Evolutionary conservation across 2,113 vertebrate genomes (phyloP), one percentile per base, ranked within the genome.

Genomic region (Apaloderma vittatum): DNA sequence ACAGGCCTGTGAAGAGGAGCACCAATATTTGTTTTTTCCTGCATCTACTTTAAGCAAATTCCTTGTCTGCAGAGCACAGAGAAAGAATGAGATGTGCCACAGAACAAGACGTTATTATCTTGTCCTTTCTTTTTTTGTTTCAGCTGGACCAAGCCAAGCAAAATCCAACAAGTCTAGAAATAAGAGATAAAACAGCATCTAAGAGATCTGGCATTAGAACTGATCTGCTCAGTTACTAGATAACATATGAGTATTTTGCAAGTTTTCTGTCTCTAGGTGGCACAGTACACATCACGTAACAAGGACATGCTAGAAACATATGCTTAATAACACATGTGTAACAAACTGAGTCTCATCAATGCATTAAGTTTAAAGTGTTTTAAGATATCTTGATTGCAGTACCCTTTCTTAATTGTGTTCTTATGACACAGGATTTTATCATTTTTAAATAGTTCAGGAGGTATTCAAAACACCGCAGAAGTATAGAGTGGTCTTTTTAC

Each of bases 41-140:
- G 22, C 45, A 52, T 45, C 40, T 68, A 9, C n/a, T 70, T 87
- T 36, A 43, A 40, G 11, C 40, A 40, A 40, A 40, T 40, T 40
- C 40, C 10, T 40, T 40, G 26, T 10, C 40, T 16, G 43, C 4
- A 5, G 76, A 74, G 43, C 0, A 0, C 10, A 13, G 45, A 12
- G 81, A 73, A 80, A 4, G 5, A 63, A 37, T 0, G 0, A 58
- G 76, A 45, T 36, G 19, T 45, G 17, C 14, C 55, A 27, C 55
- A 58, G 32, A 94, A 23, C 7, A 59, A 83, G 19, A 23, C 89
- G 30, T 86, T 84, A 58, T 20, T 40, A 37, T 46, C 36, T 61
- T 59, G 7, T 87, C 48, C 57, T 87, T 78, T 68, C 45, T 40
- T 67, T 68, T 40, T 87, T 22, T 3, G 0, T 49, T 84, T 78